Evolutionary conservation across 2,888 invertebrate species (phyloP).

Genomic region (Lasioglossum morio): DNA sequence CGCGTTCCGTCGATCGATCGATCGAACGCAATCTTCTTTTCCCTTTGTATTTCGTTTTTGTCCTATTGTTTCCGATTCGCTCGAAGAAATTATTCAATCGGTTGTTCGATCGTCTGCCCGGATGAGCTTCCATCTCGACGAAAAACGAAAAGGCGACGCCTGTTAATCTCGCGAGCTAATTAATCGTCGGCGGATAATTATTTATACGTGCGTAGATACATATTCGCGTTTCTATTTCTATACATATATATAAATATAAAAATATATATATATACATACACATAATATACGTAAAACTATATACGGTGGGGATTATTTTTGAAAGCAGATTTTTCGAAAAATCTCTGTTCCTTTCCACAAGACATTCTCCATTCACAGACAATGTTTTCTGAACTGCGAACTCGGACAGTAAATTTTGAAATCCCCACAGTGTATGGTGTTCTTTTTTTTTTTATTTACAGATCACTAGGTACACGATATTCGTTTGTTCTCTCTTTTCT

Average conservation of each 20-base stretch:
- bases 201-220: slow-evolving; percentile 11
- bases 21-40: background rate
- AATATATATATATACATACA: background rate
- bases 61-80: background rate
- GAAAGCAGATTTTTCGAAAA: background rate
- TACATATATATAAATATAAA: background rate
- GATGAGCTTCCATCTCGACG: slow-evolving; percentile 1
- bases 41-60: background rate
- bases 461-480: slow-evolving; percentile 3
- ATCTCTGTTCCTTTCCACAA: too few relatives aligned
- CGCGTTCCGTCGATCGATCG: background rate
- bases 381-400: background rate
- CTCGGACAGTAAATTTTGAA: background rate
- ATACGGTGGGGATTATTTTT: slow-evolving; percentile 1
- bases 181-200: slow-evolving; percentile 13
- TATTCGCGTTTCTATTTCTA: slow-evolving; percentile 20
- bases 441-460: slow-evolving; percentile 9
- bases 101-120: background rate
- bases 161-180: background rate
- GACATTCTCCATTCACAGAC: background rate
- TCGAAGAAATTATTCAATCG: background rate
- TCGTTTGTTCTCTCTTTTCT: slow-evolving; percentile 23
- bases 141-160: slow-evolving; percentile 8
- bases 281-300: background rate
- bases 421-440: background rate